Evolutionary conservation across 92 coral and sea anemone species (phyloP).

Genomic region (Parazoanthus swiftii): DNA sequence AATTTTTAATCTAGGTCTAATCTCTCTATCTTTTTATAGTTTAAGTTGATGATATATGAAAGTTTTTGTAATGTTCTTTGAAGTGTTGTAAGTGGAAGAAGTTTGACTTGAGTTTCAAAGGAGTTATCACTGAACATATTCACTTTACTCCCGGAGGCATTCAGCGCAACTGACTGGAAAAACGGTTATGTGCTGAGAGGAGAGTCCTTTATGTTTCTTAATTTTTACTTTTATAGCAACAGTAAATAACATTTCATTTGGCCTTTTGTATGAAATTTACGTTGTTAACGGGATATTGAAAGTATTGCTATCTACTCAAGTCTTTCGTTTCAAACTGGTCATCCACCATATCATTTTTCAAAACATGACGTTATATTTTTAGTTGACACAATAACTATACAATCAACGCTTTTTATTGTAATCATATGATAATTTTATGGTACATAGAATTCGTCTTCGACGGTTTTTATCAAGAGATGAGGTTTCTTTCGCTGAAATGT

Average conservation of each 20-base stretch:
- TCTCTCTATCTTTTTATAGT: background rate
- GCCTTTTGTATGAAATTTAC: background rate
- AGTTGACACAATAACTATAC: too few relatives aligned
- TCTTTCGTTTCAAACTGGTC: background rate
- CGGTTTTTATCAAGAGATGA: background rate
- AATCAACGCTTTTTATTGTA: background rate
- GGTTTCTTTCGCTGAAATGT: too few relatives aligned
- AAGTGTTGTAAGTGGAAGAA: background rate
- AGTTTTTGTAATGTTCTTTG: background rate
- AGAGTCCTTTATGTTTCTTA: background rate
- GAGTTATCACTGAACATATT: background rate
- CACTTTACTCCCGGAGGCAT: background rate
- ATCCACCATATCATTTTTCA: background rate
- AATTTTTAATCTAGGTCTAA: too few relatives aligned
- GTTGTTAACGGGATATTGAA: background rate
- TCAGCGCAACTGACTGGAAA: conserved; percentile 8
- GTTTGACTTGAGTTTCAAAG: background rate
- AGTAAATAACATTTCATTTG: background rate
- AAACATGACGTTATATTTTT: too few relatives aligned
- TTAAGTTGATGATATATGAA: background rate
- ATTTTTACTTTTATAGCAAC: background rate
- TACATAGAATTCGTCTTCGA: background rate
- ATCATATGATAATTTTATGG: background rate
- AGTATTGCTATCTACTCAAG: background rate
- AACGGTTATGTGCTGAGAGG: background rate